These are phyloP conservation scores for Numenius phaeopus DNA, from an alignment of 2,797 vertebrate genomes.

Conservation along the genomic window DNA sequence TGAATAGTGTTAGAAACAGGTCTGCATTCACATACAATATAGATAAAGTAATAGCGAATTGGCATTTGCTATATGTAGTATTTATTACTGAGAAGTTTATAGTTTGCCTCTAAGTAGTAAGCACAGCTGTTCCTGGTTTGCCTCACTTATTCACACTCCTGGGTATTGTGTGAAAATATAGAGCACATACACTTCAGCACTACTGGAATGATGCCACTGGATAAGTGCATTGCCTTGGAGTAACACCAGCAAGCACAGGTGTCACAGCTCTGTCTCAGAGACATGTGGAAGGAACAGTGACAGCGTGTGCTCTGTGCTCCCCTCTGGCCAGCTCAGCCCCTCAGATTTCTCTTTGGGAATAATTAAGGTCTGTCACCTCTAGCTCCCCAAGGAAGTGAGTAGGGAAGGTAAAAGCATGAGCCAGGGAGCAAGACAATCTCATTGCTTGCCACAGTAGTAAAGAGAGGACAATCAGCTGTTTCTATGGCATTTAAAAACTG, in stretches of 20 bases:
- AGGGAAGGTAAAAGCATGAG: background rate
- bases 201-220: background rate
- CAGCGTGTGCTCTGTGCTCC: background rate
- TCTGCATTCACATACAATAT: background rate
- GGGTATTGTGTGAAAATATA: background rate
- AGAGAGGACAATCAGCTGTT: background rate
- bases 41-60: background rate
- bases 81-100: background rate
- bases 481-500: background rate
- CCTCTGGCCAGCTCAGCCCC: background rate
- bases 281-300: background rate
- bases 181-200: background rate
- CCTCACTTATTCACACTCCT: background rate
- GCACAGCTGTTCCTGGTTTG: background rate
- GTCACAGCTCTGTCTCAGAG: background rate
- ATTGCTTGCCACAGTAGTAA: background rate
- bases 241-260: fast-evolving
- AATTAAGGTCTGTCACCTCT: background rate
- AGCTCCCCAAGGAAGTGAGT: background rate
- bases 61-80: background rate
- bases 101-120: background rate
- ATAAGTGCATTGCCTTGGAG: background rate
- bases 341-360: background rate
- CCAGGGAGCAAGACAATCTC: background rate
- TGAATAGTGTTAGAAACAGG: background rate